Evolutionary conservation across 1,140 invertebrate genomes (phyloP).

Genomic region (Oedothorax gibbosus): DNA sequence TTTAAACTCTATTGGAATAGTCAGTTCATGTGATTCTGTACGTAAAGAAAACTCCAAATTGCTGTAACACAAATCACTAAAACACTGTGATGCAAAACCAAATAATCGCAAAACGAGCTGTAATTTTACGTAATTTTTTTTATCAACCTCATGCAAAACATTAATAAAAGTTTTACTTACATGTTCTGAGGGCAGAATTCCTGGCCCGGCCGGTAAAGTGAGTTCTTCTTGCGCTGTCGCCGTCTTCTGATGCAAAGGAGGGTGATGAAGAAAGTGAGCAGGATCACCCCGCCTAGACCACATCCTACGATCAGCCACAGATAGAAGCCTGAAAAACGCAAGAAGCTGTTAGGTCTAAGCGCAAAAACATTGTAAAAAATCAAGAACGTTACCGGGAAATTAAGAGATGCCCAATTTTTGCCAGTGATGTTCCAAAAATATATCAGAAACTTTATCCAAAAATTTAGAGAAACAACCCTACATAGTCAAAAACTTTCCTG

Average conservation of each 20-base stretch:
- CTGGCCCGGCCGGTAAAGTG: constrained; percentile 29
- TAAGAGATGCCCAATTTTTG: too few species aligned
- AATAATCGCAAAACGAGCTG: background rate
- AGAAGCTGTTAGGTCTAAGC: background rate
- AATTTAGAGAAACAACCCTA: too few species aligned
- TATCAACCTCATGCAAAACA: background rate
- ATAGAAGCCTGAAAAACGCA: constrained; percentile 30
- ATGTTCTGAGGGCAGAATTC: constrained; percentile 53
- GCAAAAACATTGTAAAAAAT: too few species aligned
- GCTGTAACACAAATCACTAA: too few species aligned
- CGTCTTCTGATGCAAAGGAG: constrained; percentile 30
- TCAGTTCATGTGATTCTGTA: too few species aligned
- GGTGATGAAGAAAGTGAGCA: constrained; percentile 34
- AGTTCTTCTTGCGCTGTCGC: background rate
- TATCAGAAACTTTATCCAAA: too few species aligned
- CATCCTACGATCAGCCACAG: constrained; percentile 51
- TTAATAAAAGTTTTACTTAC: background rate
- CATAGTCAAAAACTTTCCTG: too few species aligned
- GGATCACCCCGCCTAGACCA: constrained; percentile 23
- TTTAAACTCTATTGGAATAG: too few species aligned
- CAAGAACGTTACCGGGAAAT: too few species aligned
- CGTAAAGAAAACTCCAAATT: too few species aligned
- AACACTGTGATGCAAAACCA: background rate
- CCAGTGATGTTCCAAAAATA: too few species aligned
- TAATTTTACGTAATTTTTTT: background rate